Evolutionary conservation across 2,888 invertebrate species (phyloP), one percentile per base, ranked within the genome.

Genomic region (Noctua pronuba): DNA sequence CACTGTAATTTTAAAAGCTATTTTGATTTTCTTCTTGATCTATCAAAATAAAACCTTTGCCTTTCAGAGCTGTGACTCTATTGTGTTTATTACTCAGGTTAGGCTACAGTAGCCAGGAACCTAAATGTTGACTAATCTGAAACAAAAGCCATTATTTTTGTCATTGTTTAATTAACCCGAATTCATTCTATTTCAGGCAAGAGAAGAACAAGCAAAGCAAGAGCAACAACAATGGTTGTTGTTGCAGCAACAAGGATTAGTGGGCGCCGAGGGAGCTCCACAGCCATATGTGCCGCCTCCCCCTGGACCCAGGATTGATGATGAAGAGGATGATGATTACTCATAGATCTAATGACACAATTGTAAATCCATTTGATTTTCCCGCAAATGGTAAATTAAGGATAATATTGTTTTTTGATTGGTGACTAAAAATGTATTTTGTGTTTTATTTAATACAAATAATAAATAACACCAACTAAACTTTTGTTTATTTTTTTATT

Each of bases 161-260:
- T 28, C n/a, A n/a, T n/a, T n/a, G n/a, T n/a, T n/a, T n/a, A 6
- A 58, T 55, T 52, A 69, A 55, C 58, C 28, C 66, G 13, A 44
- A 11, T 35, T 70, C 16, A 73, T 74, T 82, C 13, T 24, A 73
- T 71, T 85, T 18, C 88, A 97, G 97, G 99, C 99, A 4, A 97
- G 99, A 83, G 99, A 99, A 93, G 98, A 99, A 93, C 99, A 99
- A 95, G 99, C 99, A 11, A 98, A 98, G 77, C 98, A 98, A 86
- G 98, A 99, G 83, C 99, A 99, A 91, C 99, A 99, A 88, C 99
- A 99, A 91, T 99, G 99, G 99, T 97, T 98, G 86, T 98, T 98
- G 88, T 96, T 99, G 90, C 99, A 99, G 84, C 96, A 96, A 80
- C 96, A 96, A 86, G 96, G 96, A 1, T 83, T 96, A 28, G 93